phyloP scores from a whole-genome alignment of 2,888 invertebrate species.

The Orthosia gracilis region DNA sequence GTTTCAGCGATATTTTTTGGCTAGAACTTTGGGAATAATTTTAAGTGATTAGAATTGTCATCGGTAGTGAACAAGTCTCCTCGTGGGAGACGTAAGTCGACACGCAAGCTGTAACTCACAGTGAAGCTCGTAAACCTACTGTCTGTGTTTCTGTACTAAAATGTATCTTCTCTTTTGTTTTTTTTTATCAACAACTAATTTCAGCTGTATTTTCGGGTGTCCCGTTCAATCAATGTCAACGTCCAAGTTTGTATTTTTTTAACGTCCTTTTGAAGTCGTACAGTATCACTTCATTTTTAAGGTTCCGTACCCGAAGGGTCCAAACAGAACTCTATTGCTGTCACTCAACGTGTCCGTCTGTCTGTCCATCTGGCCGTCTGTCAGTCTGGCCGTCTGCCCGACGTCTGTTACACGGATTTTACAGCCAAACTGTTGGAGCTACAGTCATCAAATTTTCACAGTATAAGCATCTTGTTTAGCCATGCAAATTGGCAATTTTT shows the following conservation, averaged over 20 bases:
- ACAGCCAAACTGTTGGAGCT: no score
- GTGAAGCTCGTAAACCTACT: slow-evolving; percentile 13
- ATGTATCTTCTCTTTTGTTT: slow-evolving; percentile 19
- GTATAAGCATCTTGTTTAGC: no score
- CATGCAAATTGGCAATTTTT: no score
- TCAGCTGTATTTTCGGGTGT: slow-evolving; percentile 5
- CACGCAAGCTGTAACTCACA: slow-evolving; percentile 46
- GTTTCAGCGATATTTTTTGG: slow-evolving; percentile 40
- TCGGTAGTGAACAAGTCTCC: slow-evolving; percentile 8
- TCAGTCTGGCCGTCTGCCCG: no score
- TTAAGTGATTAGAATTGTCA: slow-evolving; percentile 50
- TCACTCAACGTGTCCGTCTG: no score
- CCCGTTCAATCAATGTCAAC: slow-evolving; percentile 41
- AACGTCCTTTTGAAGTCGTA: neutral
- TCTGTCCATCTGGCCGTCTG: no score
- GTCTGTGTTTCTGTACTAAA: slow-evolving; percentile 6
- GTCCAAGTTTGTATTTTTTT: slow-evolving; percentile 15
- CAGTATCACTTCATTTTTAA: slow-evolving; percentile 3
- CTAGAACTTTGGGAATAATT: slow-evolving; percentile 45
- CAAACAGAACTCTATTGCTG: no score
- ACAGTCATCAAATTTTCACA: no score
- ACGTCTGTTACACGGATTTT: no score
- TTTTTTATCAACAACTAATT: slow-evolving; percentile 33
- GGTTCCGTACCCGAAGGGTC: no score
- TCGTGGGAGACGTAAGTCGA: slow-evolving; percentile 23